phyloP scores from a whole-genome alignment of 2,113 vertebrate species.

The Merops nubicus region DNA sequence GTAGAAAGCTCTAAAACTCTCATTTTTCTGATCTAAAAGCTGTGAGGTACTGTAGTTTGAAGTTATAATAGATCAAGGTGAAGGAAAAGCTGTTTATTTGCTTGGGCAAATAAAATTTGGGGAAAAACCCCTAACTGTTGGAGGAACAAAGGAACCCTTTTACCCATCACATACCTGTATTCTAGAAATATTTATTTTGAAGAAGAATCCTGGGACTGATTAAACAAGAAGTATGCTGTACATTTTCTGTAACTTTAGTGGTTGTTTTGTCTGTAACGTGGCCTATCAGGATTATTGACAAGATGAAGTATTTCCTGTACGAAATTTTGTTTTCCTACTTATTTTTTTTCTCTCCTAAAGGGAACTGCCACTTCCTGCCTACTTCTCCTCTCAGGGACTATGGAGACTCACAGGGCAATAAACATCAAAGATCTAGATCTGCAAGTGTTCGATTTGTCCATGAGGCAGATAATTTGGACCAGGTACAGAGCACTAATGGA shows the following conservation, averaged over 20 bases:
- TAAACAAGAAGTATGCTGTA: background rate
- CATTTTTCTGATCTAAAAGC: background rate
- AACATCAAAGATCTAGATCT: conserved; percentile 80
- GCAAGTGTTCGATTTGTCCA: conserved; percentile 84
- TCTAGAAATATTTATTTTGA: background rate
- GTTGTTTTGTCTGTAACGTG: background rate
- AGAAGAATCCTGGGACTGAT: background rate
- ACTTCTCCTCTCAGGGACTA: conserved; percentile 88
- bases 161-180: background rate
- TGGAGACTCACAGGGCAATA: conserved; percentile 43
- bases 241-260: background rate
- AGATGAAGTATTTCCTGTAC: background rate
- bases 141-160: background rate
- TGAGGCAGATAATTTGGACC: conserved; percentile 53
- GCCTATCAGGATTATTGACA: background rate
- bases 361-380: conserved; percentile 77
- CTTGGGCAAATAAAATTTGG: background rate
- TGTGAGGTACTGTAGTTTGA: background rate
- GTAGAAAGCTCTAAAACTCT: background rate
- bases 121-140: background rate
- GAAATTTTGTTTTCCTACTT: background rate
- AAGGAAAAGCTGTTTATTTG: background rate
- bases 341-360: conserved; percentile 65
- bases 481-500: conserved; percentile 71
- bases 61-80: background rate